phyloP scores from a whole-genome alignment of 53 echinoderm and acorn worm genomes.

The Hippasteria phrygiana region DNA sequence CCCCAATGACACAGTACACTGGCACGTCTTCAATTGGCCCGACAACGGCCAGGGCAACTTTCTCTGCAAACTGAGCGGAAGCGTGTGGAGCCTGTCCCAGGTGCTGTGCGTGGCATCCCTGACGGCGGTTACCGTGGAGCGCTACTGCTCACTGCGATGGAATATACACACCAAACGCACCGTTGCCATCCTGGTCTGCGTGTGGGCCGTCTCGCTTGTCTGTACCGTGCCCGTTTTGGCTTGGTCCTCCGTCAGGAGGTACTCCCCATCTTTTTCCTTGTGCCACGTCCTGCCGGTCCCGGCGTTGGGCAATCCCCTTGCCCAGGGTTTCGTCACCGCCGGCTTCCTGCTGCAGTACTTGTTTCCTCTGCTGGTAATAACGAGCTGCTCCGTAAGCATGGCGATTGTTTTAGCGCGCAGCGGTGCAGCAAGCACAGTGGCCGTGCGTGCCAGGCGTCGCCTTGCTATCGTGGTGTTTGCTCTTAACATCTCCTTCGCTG shows the following conservation, averaged over 20 bases:
- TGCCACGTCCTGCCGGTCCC: neutral
- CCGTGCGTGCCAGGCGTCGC: conserved; percentile 25
- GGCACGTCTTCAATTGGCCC: conserved; percentile 19
- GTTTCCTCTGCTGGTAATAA: conserved; percentile 30
- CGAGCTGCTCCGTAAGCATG: conserved; percentile 28
- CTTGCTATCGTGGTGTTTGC: conserved; percentile 7
- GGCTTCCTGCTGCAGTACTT: conserved; percentile 1
- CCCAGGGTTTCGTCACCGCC: neutral
- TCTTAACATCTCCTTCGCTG: conserved; percentile 8
- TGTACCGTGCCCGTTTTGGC: neutral
- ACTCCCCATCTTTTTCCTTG: neutral
- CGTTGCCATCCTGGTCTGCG: neutral
- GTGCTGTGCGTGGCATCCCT: conserved; percentile 18
- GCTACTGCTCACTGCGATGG: conserved; percentile 34
- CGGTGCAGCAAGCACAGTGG: neutral
- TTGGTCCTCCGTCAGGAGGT: neutral
- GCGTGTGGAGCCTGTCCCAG: neutral
- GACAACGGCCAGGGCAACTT: neutral
- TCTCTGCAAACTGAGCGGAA: conserved; percentile 13
- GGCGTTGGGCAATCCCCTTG: neutral
- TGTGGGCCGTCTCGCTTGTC: neutral
- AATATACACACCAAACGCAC: conserved; percentile 1
- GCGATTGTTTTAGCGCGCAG: neutral
- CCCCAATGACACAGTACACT: conserved; percentile 14
- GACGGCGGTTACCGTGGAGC: conserved; percentile 38